Conservation (phyloP, 2,113 vertebrate genomes). For the Dolichotis patagonum region DNA sequence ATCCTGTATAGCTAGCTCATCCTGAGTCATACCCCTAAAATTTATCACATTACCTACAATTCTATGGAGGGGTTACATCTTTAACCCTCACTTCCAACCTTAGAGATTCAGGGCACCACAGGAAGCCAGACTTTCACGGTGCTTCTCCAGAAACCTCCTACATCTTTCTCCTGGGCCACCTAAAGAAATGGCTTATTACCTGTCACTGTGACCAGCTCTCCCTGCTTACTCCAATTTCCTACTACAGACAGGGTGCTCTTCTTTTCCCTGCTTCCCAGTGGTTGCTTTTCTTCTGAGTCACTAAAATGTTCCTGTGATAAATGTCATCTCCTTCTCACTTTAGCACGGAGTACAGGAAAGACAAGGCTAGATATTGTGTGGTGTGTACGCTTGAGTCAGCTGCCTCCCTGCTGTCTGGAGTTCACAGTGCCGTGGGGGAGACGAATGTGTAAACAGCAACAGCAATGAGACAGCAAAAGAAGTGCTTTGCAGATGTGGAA, state of each 20-base stretch:
- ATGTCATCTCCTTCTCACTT: background rate
- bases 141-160: background rate
- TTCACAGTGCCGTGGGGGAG: background rate
- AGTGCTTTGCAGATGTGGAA: background rate
- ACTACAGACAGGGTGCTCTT: background rate
- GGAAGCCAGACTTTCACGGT: background rate
- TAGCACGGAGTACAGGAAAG: background rate
- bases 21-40: background rate
- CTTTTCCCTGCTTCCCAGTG: background rate
- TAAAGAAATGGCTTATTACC: background rate
- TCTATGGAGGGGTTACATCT: background rate
- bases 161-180: background rate
- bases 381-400: background rate
- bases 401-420: background rate
- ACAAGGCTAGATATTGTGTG: background rate
- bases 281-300: conserved; percentile 5
- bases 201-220: background rate
- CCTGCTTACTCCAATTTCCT: background rate
- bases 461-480: background rate
- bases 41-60: background rate
- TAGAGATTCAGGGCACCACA: background rate
- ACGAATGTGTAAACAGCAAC: background rate
- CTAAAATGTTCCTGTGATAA: background rate
- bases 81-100: background rate
- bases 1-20: background rate